phyloP scores from a whole-genome alignment of 2,113 vertebrate species.

The Xyliphius kryptos region DNA sequence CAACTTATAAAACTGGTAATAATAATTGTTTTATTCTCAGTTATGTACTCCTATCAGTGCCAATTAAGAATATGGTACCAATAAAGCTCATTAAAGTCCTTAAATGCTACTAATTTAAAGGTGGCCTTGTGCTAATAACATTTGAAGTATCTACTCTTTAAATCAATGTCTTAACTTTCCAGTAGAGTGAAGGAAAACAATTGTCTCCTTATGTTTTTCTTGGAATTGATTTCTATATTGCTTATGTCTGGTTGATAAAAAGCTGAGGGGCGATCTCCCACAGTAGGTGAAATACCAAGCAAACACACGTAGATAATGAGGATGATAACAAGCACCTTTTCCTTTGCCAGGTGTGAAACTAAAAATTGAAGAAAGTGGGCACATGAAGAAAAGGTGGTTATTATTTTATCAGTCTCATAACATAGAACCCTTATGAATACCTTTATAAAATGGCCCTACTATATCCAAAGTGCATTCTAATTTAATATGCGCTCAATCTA shows the following conservation, averaged over 20 bases:
- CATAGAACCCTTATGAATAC: too few relatives aligned
- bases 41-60: too few relatives aligned
- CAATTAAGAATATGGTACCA: too few relatives aligned
- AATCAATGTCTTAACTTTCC: conserved; percentile 6
- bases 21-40: too few relatives aligned
- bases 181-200: not conserved
- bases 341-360: not conserved
- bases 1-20: too few relatives aligned
- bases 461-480: conserved; percentile 5
- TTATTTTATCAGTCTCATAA: not conserved
- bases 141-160: conserved; percentile 22
- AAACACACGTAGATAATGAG: not conserved
- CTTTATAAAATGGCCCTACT: too few relatives aligned
- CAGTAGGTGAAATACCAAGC: not conserved
- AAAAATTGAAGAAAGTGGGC: not conserved
- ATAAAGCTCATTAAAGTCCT: too few relatives aligned
- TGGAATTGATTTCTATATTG: not conserved
- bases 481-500: not conserved
- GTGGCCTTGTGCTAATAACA: conserved; percentile 36
- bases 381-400: not conserved
- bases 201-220: not conserved
- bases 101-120: not conserved
- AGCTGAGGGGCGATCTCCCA: not conserved
- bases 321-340: not conserved
- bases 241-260: not conserved